Evolutionary conservation across 2,888 invertebrate genomes (phyloP).

Genomic region (Platerodrilus igneus): DNA sequence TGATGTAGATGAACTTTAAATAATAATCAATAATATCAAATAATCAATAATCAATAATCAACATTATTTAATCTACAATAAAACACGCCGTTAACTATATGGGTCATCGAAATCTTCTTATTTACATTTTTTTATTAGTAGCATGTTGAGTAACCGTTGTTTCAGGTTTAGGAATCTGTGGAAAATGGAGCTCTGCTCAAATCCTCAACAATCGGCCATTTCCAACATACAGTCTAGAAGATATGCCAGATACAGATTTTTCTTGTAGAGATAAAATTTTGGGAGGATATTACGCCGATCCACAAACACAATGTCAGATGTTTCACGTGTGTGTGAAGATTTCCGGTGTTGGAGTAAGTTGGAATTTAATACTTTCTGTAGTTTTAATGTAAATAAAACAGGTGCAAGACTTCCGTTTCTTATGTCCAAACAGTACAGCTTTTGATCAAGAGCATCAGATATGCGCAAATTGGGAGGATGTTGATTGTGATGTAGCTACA

Average conservation of each 20-base stretch:
- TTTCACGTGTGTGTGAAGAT: constrained; percentile 86
- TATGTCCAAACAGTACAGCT: constrained; percentile 84
- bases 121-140: too few species aligned
- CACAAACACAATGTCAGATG: constrained; percentile 82
- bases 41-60: too few species aligned
- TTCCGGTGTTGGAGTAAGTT: constrained; percentile 66
- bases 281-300: constrained; percentile 84
- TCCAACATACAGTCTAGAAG: constrained; percentile 56
- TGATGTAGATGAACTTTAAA: too few species aligned
- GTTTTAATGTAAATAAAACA: constrained; percentile 32
- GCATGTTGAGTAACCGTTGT: not conserved
- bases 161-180: constrained; percentile 36
- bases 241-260: constrained; percentile 64
- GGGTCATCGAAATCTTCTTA: too few species aligned
- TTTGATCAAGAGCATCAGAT: constrained; percentile 91
- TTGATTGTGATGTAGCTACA: constrained; percentile 78
- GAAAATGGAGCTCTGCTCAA: constrained; percentile 38
- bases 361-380: not conserved
- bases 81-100: too few species aligned
- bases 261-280: constrained; percentile 79
- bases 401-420: constrained; percentile 78
- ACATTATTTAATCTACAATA: too few species aligned
- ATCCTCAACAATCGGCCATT: constrained; percentile 47
- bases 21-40: too few species aligned
- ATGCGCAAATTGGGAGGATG: constrained; percentile 87